A percentile compares a stretch with the other conserved stretches of the same genome.
These are phyloP conservation scores for Drosophila santomea DNA, from an alignment of 1,140 invertebrate genomes.

Conservation along the genomic window DNA sequence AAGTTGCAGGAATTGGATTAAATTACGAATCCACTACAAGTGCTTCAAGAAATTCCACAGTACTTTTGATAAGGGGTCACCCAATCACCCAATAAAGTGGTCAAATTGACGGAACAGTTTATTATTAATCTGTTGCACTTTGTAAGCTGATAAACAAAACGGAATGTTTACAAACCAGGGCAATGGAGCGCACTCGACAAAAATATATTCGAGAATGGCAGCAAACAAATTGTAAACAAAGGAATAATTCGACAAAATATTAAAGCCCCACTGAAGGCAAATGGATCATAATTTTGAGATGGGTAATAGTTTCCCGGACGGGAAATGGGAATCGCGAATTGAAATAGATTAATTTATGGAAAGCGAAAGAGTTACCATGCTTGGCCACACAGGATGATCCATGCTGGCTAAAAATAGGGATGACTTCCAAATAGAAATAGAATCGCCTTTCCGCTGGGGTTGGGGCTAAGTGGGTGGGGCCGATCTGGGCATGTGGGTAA, in stretches of 20 bases:
- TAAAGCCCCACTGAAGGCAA: conserved; percentile 2
- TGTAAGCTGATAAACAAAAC: conserved; percentile 35
- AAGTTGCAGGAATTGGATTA: background rate
- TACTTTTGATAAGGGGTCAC: background rate
- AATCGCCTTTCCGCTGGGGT: conserved; percentile 12
- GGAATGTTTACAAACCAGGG: conserved; percentile 24
- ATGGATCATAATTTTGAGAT: conserved; percentile 25
- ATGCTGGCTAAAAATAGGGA: conserved; percentile 68
- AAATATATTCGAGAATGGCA: conserved; percentile 2
- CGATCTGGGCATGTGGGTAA: conserved; percentile 35
- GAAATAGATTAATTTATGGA: conserved; percentile 42
- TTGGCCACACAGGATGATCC: conserved; percentile 48
- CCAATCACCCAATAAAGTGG: conserved; percentile 44
- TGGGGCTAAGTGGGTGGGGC: background rate
- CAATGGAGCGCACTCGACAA: conserved; percentile 30
- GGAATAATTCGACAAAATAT: conserved; percentile 27
- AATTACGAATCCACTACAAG: background rate
- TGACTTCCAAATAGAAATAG: conserved; percentile 66
- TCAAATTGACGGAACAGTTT: conserved; percentile 21
- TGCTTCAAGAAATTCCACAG: background rate
- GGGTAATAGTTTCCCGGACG: conserved; percentile 23
- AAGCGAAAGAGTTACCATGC: conserved; percentile 29
- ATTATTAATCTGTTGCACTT: conserved; percentile 57
- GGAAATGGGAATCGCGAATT: conserved; percentile 13
- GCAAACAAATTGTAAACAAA: conserved; percentile 30